Percentiles rank a stretch among this genome's conserved stretches.
Evolutionary conservation across 2,113 vertebrate genomes (phyloP).

Genomic region (Kryptolebias marmoratus): DNA sequence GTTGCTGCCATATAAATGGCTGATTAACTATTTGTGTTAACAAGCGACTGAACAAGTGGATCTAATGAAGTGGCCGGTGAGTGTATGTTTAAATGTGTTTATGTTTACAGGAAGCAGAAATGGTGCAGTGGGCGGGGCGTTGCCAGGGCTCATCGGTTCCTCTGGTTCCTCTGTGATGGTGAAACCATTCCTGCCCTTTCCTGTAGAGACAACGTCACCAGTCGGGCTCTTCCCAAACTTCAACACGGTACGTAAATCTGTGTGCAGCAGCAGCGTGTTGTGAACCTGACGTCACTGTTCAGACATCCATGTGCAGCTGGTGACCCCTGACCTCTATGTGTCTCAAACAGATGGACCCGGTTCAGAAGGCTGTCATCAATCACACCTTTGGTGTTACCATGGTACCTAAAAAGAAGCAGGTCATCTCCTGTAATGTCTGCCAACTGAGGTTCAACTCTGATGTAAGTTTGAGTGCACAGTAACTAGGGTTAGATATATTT

Average conservation of each 20-base stretch:
- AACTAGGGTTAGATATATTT: no score
- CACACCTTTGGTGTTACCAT: conserved; percentile 97
- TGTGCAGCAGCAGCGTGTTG: conserved; percentile 4
- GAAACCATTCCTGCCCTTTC: conserved; percentile 93
- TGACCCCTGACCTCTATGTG: conserved; percentile 47
- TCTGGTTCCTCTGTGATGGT: conserved; percentile 87
- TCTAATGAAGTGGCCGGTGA: no score
- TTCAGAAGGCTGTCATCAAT: conserved; percentile 98
- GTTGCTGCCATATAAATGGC: no score
- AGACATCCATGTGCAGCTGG: not conserved
- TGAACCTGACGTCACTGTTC: conserved; percentile 5
- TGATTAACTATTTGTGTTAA: no score
- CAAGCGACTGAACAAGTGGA: no score
- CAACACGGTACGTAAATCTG: conserved; percentile 84
- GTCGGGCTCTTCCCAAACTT: conserved; percentile 97
- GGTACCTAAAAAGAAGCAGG: conserved; percentile 93
- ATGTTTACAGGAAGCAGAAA: conserved; percentile 79
- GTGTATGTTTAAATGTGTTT: not conserved
- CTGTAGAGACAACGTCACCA: conserved; percentile 88
- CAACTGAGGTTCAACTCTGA: conserved; percentile 98
- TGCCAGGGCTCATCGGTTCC: conserved; percentile 84
- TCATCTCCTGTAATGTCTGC: conserved; percentile 95
- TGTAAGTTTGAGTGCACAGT: conserved; percentile 79
- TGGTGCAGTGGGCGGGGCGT: conserved; percentile 40
- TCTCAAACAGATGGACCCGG: conserved; percentile 93